phyloP scores from a whole-genome alignment of 2,888 invertebrate genomes.

The Darwinula stevensoni region DNA sequence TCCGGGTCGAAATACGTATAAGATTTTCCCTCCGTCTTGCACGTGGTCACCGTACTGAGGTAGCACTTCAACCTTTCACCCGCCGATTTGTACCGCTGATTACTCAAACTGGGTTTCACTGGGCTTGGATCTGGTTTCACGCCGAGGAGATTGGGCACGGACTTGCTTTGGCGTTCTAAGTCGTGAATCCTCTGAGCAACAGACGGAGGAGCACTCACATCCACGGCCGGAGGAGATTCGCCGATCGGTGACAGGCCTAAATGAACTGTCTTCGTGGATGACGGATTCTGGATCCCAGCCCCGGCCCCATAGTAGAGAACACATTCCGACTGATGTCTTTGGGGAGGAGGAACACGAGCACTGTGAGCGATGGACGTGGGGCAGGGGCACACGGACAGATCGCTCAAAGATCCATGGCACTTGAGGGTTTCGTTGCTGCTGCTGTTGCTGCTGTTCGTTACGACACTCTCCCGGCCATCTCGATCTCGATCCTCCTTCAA shows the following conservation, averaged over 20 bases:
- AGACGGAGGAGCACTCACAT: constrained; percentile 20
- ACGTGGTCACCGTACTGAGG: not conserved
- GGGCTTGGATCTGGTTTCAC: too few relatives aligned
- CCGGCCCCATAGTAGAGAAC: constrained; percentile 30
- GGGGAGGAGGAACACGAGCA: constrained; percentile 40
- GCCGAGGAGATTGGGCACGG: constrained; percentile 8
- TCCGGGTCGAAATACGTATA: constrained; percentile 39
- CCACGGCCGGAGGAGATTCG: constrained; percentile 12
- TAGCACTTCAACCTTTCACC: too few relatives aligned
- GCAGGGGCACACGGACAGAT: too few relatives aligned
- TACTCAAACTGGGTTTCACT: too few relatives aligned
- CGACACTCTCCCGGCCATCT: constrained; percentile 23
- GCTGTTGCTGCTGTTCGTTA: constrained; percentile 24
- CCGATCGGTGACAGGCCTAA: too few relatives aligned
- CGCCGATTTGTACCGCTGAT: too few relatives aligned
- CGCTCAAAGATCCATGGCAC: constrained; percentile 45
- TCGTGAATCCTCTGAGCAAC: constrained; percentile 33
- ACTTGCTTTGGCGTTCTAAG: constrained; percentile 22
- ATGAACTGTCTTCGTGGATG: too few relatives aligned
- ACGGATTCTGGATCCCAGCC: constrained; percentile 10
- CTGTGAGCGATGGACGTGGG: constrained; percentile 31
- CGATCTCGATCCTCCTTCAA: constrained; percentile 17
- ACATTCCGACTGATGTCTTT: constrained; percentile 44
- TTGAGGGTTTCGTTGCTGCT: constrained; percentile 41
- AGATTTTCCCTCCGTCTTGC: constrained; percentile 15